These are phyloP conservation scores for Oreochromis tanganicae DNA, from an alignment of 2,113 vertebrate species.

Conservation along the genomic window DNA sequence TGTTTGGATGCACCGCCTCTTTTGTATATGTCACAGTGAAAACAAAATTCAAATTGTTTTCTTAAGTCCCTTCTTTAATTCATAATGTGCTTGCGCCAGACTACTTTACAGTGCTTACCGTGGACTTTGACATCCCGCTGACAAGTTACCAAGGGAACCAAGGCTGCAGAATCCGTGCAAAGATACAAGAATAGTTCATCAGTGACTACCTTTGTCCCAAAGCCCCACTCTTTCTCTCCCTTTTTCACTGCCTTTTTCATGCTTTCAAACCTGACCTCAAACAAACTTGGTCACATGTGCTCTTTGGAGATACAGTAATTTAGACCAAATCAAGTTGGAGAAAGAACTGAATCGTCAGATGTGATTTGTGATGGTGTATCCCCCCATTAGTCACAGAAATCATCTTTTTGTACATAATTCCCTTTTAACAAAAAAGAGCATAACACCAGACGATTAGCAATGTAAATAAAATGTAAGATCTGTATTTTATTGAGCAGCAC, in stretches of 20 bases:
- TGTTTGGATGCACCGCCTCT: not conserved
- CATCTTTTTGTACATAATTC: not conserved
- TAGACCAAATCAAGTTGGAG: not conserved
- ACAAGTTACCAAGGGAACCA: slow-evolving; percentile 52
- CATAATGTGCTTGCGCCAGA: not conserved
- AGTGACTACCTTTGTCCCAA: not conserved
- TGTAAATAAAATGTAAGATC: not conserved
- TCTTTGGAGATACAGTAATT: not conserved
- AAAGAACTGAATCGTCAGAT: not conserved
- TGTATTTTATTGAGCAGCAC: not conserved
- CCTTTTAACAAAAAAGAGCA: not conserved
- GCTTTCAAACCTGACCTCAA: not conserved
- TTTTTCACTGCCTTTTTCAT: not conserved
- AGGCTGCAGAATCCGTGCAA: not conserved
- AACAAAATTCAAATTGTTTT: slow-evolving; percentile 16
- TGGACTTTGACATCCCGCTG: slow-evolving; percentile 22
- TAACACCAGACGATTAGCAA: not conserved
- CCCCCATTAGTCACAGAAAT: not conserved
- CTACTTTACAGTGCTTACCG: not conserved
- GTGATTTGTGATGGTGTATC: not conserved
- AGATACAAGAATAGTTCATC: not conserved
- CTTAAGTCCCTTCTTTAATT: not conserved
- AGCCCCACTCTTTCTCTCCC: not conserved
- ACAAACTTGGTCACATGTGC: not conserved
- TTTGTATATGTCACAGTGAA: not conserved